Evolutionary conservation across 2,113 vertebrate genomes (phyloP), one percentile per base, ranked within the genome.

Genomic region (Natator depressus): DNA sequence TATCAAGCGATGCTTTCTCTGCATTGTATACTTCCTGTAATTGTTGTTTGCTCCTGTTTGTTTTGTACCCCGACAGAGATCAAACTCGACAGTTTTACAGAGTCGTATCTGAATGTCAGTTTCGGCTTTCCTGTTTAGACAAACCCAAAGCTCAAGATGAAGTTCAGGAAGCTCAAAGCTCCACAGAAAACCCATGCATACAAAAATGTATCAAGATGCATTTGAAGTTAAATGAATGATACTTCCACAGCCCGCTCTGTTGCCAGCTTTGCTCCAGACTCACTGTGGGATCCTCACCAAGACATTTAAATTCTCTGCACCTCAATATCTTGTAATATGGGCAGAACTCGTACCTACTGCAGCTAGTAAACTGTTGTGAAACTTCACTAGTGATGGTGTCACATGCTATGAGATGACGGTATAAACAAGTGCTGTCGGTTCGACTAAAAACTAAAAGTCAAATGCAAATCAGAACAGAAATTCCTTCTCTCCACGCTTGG

Each of bases 161-260:
- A 96, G 89, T 86, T 81, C 82, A 84, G 92, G 90, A 86, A 93
- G 19, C 90, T 86, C 79, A 93, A 91, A 91, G 62, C 27, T 59
- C 27, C 27, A 29, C 27, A 92, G 72, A 88, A 1, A 0, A 7
- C 69, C 35, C 49, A 78, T 93, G 38, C 62, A 78, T 93, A 38
- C 62, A 86, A 89, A 80, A 94, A 86, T 55, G 75, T 14, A 93
- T 86, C 72, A 81, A 91, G 86, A 86, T 10, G 14, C 80, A 78
- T 5, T 76, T 12, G 31, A 85, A 91, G 50, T 46, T 86, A n/a
- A 86, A 89, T 72, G 35, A 84, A 72, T n/a, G 5, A 80, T 49
- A 80, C 54, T 29, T 53, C 82, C 0, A 0, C 47, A 75, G 47
- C 17, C 25, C 4, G 17, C 38, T 84, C 47, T 38, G 42, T 42